A percentile compares a stretch with the other conserved stretches of the same genome.
Evolutionary conservation across 2,113 vertebrate species (phyloP).

Genomic region (Hirundichthys speculiger): DNA sequence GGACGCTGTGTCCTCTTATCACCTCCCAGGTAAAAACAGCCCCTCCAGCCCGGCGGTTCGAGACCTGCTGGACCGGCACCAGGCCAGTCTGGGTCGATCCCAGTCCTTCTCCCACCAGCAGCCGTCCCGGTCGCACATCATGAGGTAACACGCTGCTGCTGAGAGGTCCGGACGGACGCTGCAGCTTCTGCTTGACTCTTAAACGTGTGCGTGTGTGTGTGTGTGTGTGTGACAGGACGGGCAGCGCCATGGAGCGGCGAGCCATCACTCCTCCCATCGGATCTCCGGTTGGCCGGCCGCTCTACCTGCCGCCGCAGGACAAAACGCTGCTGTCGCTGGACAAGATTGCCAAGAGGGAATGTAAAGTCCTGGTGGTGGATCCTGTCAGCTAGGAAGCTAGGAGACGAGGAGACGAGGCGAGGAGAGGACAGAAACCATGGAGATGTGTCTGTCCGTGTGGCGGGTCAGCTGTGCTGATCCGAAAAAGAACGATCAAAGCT

Average conservation of each 20-base stretch:
- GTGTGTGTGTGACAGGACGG: constrained; percentile 80
- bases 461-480: no score
- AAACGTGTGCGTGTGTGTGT: constrained; percentile 22
- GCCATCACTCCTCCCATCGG: constrained; percentile 93
- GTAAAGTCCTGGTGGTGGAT: constrained; percentile 92
- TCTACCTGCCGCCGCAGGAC: constrained; percentile 89
- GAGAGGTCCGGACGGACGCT: neutral
- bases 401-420: neutral
- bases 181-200: neutral
- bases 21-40: constrained; percentile 80
- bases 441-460: no score
- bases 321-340: constrained; percentile 88
- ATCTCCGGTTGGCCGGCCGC: constrained; percentile 89
- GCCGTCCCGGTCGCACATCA: constrained; percentile 91
- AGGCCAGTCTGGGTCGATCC: constrained; percentile 88
- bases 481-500: no score
- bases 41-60: constrained; percentile 90
- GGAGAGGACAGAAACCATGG: neutral
- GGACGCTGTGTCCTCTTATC: neutral
- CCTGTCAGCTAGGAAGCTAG: constrained; percentile 70
- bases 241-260: constrained; percentile 93
- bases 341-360: constrained; percentile 96
- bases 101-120: constrained; percentile 97
- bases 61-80: constrained; percentile 83
- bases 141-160: constrained; percentile 80